Evolutionary conservation across 2,113 vertebrate genomes (phyloP).

Genomic region (Entosphenus tridentatus): DNA sequence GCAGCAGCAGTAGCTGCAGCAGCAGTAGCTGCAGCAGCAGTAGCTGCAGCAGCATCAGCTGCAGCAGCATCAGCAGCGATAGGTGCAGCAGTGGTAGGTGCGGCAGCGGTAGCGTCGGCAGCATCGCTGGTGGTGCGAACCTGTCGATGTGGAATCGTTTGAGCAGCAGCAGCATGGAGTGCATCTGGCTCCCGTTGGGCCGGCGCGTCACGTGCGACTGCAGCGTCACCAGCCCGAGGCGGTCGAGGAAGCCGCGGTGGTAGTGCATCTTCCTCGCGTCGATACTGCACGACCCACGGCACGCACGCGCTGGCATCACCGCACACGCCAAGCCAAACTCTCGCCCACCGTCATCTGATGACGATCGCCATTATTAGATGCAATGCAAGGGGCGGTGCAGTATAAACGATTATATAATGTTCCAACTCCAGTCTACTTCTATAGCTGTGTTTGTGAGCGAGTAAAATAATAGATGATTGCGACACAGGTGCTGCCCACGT

Average conservation of each 20-base stretch:
- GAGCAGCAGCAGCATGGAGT: slow-evolving; percentile 65
- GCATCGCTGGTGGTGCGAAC: slow-evolving; percentile 17
- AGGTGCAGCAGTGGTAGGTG: too few species aligned
- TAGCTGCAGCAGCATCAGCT: too few species aligned
- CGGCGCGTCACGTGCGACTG: slow-evolving; percentile 48
- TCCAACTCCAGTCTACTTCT: neutral
- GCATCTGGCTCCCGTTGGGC: slow-evolving; percentile 39
- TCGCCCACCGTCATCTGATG: too few species aligned
- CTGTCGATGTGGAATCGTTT: slow-evolving; percentile 69
- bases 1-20: too few species aligned
- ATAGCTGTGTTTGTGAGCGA: too few species aligned
- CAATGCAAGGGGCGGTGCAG: too few species aligned
- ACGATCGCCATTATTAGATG: too few species aligned
- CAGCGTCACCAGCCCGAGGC: slow-evolving; percentile 49
- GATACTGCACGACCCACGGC: slow-evolving; percentile 25
- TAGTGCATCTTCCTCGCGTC: slow-evolving; percentile 84
- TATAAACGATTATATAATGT: neutral
- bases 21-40: too few species aligned
- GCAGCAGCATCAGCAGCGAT: too few species aligned
- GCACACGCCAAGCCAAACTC: too few species aligned
- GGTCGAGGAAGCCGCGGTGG: slow-evolving; percentile 47
- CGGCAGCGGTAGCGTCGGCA: neutral
- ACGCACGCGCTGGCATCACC: neutral
- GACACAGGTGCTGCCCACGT: too few species aligned
- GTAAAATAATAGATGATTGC: too few species aligned